Evolutionary conservation across 2,888 invertebrate genomes (phyloP).

Genomic region (Callyntrura sp.): DNA sequence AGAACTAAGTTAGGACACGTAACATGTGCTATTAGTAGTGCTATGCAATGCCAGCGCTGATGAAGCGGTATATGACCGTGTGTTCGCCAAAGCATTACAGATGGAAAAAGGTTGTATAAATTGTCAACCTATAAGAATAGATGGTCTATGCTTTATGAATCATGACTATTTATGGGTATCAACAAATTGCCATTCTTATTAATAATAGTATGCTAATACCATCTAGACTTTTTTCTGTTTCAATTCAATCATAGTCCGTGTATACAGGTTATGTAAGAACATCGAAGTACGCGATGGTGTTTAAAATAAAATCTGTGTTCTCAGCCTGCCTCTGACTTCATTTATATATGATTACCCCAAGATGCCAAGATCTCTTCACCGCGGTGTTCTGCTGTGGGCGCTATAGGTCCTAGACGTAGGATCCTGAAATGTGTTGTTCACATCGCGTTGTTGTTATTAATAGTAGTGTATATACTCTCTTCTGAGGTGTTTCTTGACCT

Average conservation of each 20-base stretch:
- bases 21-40: background rate
- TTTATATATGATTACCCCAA: background rate
- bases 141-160: conserved; percentile 14
- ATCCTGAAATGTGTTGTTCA: background rate
- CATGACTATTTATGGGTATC: conserved; percentile 72
- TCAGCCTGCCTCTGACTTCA: background rate
- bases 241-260: background rate
- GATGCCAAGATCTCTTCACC: background rate
- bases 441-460: background rate
- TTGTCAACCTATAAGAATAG: conserved; percentile 61
- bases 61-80: conserved; percentile 11
- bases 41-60: background rate
- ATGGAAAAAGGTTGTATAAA: conserved; percentile 1
- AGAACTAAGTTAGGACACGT: too few species aligned
- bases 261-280: too few species aligned
- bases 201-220: background rate
- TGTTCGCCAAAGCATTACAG: background rate
- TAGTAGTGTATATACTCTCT: background rate
- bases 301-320: conserved; percentile 44
- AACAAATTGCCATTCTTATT: conserved; percentile 41
- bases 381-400: background rate
- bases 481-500: conserved; percentile 47
- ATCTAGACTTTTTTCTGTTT: background rate
- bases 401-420: background rate
- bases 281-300: conserved; percentile 15